Evolutionary conservation across 1,140 invertebrate species (phyloP).

Genomic region (Sitophilus oryzae): DNA sequence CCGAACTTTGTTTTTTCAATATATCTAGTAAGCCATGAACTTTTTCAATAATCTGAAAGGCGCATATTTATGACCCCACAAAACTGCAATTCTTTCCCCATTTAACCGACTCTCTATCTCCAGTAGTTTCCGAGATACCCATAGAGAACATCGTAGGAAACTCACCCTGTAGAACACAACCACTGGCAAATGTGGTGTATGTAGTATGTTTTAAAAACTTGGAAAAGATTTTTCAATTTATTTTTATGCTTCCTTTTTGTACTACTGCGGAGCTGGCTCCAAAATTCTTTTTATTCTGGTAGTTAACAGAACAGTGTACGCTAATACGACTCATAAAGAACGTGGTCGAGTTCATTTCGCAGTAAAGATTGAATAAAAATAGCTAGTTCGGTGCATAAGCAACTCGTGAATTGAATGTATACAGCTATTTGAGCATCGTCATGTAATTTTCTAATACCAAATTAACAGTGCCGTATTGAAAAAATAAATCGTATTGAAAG

Average conservation of each 20-base stretch:
- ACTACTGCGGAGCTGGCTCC: background rate
- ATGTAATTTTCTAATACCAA: background rate
- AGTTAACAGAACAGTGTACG: background rate
- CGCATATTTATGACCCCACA: too few relatives aligned
- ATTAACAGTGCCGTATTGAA: too few relatives aligned
- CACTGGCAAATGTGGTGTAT: too few relatives aligned
- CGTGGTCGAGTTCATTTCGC: background rate
- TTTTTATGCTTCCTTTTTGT: background rate
- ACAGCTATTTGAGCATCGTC: background rate
- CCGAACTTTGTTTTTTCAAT: too few relatives aligned
- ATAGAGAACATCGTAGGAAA: too few relatives aligned
- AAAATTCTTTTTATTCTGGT: background rate
- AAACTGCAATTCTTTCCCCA: too few relatives aligned
- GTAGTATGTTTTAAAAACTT: background rate
- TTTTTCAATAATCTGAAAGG: too few relatives aligned
- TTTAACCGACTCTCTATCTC: too few relatives aligned
- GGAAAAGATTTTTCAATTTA: background rate
- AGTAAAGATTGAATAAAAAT: background rate
- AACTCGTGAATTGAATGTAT: background rate
- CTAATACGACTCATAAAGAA: background rate
- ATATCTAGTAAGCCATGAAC: too few relatives aligned
- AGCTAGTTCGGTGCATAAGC: background rate
- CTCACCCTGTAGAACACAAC: too few relatives aligned
- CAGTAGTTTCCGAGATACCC: too few relatives aligned
- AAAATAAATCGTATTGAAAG: too few relatives aligned